Evolutionary conservation across 2,888 invertebrate genomes (phyloP).

Genomic region (Schrankia costaestrigalis): DNA sequence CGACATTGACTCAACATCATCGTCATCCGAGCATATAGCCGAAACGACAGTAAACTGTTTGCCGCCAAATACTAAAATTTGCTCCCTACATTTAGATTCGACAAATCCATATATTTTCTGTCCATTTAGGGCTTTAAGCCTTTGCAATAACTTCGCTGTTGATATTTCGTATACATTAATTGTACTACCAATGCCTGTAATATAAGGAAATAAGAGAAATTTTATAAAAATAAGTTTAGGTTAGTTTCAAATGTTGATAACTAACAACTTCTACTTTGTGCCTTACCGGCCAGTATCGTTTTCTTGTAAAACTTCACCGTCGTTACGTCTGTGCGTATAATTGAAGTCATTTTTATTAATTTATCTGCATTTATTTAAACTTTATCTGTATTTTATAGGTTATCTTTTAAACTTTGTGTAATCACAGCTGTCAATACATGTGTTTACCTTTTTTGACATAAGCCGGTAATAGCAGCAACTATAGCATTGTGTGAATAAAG

Average conservation of each 20-base stretch:
- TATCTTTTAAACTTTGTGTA: too few species aligned
- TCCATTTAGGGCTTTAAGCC: slow-evolving; percentile 51
- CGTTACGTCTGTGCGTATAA: slow-evolving; percentile 71
- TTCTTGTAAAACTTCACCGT: slow-evolving; percentile 66
- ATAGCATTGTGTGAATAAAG: too few species aligned
- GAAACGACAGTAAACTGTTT: slow-evolving; percentile 68
- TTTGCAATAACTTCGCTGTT: slow-evolving; percentile 34
- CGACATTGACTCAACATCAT: too few species aligned
- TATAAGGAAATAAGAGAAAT: slow-evolving; percentile 7
- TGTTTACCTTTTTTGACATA: too few species aligned
- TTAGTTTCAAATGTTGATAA: background rate
- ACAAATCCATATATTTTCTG: slow-evolving; percentile 82
- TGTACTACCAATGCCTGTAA: slow-evolving; percentile 79
- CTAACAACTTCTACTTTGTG: slow-evolving; percentile 30
- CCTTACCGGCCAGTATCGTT: slow-evolving; percentile 71
- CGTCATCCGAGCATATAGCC: slow-evolving; percentile 13
- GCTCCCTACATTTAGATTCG: slow-evolving; percentile 36
- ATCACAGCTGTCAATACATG: too few species aligned
- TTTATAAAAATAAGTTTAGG: background rate
- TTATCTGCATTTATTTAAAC: too few species aligned
- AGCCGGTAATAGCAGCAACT: too few species aligned
- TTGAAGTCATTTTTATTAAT: slow-evolving; percentile 27
- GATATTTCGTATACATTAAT: slow-evolving; percentile 51
- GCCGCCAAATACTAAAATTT: slow-evolving; percentile 80
- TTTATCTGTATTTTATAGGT: too few species aligned